phyloP scores from a whole-genome alignment of 2,888 invertebrate genomes.

The Eurytoma adleriae region DNA sequence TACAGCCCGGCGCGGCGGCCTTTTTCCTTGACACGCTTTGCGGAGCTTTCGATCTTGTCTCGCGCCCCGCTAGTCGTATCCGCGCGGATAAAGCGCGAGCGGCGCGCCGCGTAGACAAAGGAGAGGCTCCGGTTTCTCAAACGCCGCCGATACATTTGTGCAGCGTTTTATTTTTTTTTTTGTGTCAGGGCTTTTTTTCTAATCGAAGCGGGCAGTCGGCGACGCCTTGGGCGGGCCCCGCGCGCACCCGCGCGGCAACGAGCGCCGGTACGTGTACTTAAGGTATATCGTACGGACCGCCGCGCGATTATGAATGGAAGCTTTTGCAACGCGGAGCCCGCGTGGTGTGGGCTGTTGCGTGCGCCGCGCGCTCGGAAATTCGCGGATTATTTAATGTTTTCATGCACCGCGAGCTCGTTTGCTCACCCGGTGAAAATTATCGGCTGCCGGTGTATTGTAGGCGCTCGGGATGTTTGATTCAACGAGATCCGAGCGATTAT shows the following conservation, averaged over 20 bases:
- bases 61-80: no score
- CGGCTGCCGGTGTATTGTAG: neutral
- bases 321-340: constrained; percentile 36
- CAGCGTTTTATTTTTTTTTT: constrained; percentile 24
- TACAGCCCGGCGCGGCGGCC: neutral
- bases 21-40: constrained; percentile 51
- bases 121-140: constrained; percentile 32
- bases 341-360: constrained; percentile 8
- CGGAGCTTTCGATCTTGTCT: constrained; percentile 23
- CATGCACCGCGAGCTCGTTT: constrained; percentile 19
- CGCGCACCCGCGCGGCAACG: neutral
- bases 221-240: neutral
- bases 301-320: constrained; percentile 29
- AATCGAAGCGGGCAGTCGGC: constrained; percentile 36
- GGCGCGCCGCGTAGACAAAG: constrained; percentile 1
- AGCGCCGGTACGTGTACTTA: neutral
- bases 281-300: constrained; percentile 5
- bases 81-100: neutral
- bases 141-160: constrained; percentile 10
- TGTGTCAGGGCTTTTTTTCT: constrained; percentile 53
- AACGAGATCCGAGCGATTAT: no score
- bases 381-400: constrained; percentile 31
- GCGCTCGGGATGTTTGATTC: no score
- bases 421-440: constrained; percentile 32
- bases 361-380: constrained; percentile 29